Evolutionary conservation across 2,888 invertebrate genomes (phyloP).

Genomic region (Leucophenga montana): DNA sequence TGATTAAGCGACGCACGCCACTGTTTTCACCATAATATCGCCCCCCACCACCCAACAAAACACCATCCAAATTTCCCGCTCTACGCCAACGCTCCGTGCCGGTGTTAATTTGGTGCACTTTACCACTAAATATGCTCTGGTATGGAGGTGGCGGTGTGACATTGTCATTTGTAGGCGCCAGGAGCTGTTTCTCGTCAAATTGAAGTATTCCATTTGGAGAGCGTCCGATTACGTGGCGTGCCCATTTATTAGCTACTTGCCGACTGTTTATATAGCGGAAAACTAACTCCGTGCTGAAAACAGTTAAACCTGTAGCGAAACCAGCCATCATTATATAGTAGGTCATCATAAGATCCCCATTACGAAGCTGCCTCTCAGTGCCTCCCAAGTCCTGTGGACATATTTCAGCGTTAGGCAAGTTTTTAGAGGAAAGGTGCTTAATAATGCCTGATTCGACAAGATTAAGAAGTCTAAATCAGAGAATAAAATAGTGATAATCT

Average conservation of each 20-base stretch:
- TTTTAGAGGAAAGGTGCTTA: slow-evolving; percentile 77
- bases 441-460: slow-evolving; percentile 86
- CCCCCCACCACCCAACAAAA: slow-evolving; percentile 43
- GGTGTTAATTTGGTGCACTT: slow-evolving; percentile 6
- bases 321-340: slow-evolving; percentile 84
- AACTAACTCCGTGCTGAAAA: slow-evolving; percentile 80
- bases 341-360: slow-evolving; percentile 85
- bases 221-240: slow-evolving; percentile 61
- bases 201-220: slow-evolving; percentile 58
- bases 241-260: slow-evolving; percentile 56
- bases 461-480: slow-evolving; percentile 76
- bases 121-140: slow-evolving; percentile 73
- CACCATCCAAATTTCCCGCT: slow-evolving; percentile 45
- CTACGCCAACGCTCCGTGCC: slow-evolving; percentile 49
- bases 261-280: slow-evolving; percentile 68
- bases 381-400: slow-evolving; percentile 88
- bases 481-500: neutral
- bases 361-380: slow-evolving; percentile 83
- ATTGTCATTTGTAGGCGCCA: slow-evolving; percentile 51
- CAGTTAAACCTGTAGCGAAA: slow-evolving; percentile 77
- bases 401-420: slow-evolving; percentile 83
- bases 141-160: slow-evolving; percentile 79
- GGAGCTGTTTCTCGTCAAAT: slow-evolving; percentile 46
- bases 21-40: slow-evolving; percentile 33
- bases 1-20: slow-evolving; percentile 77